These are phyloP conservation scores for Calycopis cecrops DNA, from an alignment of 1,140 invertebrate genomes.

Conservation along the genomic window DNA sequence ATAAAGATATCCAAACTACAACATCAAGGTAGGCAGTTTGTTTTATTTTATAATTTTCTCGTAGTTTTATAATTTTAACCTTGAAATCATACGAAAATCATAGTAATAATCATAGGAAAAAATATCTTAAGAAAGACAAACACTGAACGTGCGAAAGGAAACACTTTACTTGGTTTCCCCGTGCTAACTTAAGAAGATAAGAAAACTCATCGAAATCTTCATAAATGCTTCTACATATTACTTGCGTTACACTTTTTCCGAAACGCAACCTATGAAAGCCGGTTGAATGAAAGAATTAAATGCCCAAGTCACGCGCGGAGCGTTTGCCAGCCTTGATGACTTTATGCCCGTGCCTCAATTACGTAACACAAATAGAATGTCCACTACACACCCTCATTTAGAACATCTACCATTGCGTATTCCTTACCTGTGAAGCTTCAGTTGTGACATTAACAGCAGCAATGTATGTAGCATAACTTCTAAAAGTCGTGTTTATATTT, in stretches of 20 bases:
- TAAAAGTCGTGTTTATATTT: slow-evolving; percentile 1
- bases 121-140: no score
- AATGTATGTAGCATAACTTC: slow-evolving; percentile 7
- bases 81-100: no score
- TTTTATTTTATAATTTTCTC: no score
- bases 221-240: not conserved
- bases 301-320: slow-evolving; percentile 29
- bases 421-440: not conserved
- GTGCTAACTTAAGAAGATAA: no score
- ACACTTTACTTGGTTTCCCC: no score
- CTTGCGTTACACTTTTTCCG: slow-evolving; percentile 24
- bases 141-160: no score
- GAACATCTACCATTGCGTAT: slow-evolving; percentile 13
- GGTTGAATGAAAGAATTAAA: slow-evolving; percentile 34
- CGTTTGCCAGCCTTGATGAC: slow-evolving; percentile 40
- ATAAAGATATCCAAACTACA: no score
- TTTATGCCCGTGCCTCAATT: slow-evolving; percentile 37
- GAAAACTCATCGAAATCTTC: no score
- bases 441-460: not conserved
- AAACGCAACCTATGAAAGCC: slow-evolving; percentile 23
- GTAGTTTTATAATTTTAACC: no score
- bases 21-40: no score
- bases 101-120: no score
- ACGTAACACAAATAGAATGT: slow-evolving; percentile 20
- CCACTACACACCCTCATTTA: not conserved